A percentile compares a stretch with the other conserved stretches of the same genome.
phyloP scores from a whole-genome alignment of 2,797 vertebrate genomes.

The Tapirus indicus region DNA sequence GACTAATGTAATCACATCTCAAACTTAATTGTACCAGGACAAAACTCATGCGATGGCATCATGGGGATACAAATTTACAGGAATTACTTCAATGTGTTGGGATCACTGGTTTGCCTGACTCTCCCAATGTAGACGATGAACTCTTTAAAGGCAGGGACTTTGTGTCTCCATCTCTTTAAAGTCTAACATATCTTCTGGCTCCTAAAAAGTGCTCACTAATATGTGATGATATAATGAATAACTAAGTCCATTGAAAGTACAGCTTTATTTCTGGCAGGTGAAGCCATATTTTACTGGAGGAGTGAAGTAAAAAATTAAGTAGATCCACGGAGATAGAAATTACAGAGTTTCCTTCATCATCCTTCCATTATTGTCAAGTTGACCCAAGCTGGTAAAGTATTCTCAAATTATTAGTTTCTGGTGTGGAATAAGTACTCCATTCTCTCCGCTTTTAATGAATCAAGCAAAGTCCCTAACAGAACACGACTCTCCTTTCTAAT shows the following conservation, averaged over 20 bases:
- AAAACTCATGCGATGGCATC: background rate
- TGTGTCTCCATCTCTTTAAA: background rate
- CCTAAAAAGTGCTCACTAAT: background rate
- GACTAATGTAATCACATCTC: too few relatives aligned
- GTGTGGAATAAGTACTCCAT: background rate
- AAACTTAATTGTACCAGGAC: background rate
- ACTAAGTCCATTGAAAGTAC: background rate
- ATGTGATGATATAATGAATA: background rate
- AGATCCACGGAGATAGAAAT: background rate
- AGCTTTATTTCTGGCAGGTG: constrained; percentile 1
- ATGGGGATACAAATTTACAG: background rate
- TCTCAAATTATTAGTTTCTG: constrained; percentile 8
- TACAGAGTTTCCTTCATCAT: background rate
- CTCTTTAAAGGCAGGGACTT: background rate
- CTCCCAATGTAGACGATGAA: background rate
- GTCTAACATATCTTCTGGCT: background rate
- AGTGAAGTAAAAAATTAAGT: constrained; percentile 1
- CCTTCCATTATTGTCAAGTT: background rate
- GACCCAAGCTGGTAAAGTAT: background rate
- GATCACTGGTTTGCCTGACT: background rate
- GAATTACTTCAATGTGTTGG: background rate
- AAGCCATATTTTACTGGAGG: background rate
- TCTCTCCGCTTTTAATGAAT: background rate
- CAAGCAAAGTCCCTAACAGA: background rate
- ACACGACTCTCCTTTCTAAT: background rate